phyloP scores from a whole-genome alignment of 2,888 invertebrate genomes.

The Eristalis intricaria region DNA sequence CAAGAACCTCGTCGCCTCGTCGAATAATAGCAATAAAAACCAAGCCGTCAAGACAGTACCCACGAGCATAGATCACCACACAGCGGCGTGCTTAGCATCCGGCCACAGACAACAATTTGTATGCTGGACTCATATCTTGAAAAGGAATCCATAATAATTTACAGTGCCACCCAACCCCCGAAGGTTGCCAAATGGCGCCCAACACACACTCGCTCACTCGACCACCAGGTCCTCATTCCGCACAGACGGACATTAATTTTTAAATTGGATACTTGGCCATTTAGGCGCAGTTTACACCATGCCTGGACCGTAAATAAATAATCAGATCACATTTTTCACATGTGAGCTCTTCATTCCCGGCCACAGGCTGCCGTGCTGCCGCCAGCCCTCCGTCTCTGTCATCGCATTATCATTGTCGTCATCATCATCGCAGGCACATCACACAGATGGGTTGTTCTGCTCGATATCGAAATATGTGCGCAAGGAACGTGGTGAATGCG shows the following conservation, averaged over 20 bases:
- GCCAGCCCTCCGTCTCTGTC: background rate
- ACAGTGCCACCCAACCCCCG: constrained; percentile 56
- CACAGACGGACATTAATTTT: constrained; percentile 59
- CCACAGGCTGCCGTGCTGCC: background rate
- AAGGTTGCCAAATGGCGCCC: constrained; percentile 8
- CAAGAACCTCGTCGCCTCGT: constrained; percentile 27
- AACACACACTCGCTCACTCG: background rate
- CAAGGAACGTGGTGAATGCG: constrained; percentile 54
- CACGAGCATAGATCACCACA: constrained; percentile 52
- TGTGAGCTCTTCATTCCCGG: constrained; percentile 56
- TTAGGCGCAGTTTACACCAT: constrained; percentile 72
- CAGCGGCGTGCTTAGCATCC: constrained; percentile 34
- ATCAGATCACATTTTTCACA: constrained; percentile 72
- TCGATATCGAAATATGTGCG: constrained; percentile 66
- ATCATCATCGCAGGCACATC: constrained; percentile 64
- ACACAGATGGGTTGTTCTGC: constrained; percentile 52
- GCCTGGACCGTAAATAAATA: constrained; percentile 69
- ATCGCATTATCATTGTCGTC: constrained; percentile 52
- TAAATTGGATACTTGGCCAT: constrained; percentile 72
- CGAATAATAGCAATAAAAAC: constrained; percentile 25
- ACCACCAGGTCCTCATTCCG: constrained; percentile 5
- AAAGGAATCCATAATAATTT: constrained; percentile 71
- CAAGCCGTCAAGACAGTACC: constrained; percentile 25
- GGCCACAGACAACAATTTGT: constrained; percentile 61
- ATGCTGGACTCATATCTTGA: constrained; percentile 69